Evolutionary conservation across 23 tunicate genomes (phyloP).

Genomic region (Corella eumyota): DNA sequence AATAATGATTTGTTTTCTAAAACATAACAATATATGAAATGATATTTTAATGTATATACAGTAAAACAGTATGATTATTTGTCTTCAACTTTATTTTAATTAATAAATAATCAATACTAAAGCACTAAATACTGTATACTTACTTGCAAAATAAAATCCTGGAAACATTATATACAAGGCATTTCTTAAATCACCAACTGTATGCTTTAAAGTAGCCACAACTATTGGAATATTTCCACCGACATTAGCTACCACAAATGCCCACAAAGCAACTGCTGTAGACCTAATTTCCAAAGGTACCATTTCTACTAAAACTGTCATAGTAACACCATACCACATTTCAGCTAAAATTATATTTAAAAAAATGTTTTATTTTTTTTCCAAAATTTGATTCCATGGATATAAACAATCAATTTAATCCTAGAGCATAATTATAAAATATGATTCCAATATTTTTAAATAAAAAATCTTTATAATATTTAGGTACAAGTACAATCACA

Average conservation of each 20-base stretch:
- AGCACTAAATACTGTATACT: constrained; percentile 1
- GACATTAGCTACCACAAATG: constrained; percentile 75
- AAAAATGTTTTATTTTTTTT: no score
- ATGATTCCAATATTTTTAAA: no score
- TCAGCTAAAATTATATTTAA: constrained; percentile 89
- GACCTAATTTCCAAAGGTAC: constrained; percentile 42
- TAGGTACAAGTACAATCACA: no score
- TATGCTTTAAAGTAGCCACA: constrained; percentile 36
- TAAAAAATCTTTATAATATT: no score
- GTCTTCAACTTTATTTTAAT: not conserved
- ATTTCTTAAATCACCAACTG: constrained; percentile 30
- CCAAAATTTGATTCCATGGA: no score
- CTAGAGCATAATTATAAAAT: no score
- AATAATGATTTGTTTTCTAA: no score
- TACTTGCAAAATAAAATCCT: constrained; percentile 59
- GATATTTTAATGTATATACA: not conserved
- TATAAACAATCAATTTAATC: no score
- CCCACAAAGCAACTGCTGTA: constrained; percentile 55
- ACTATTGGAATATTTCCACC: constrained; percentile 61
- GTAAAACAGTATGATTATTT: not conserved
- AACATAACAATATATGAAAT: no score
- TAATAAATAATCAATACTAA: not conserved
- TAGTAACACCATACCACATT: constrained; percentile 88
- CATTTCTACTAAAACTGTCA: constrained; percentile 71
- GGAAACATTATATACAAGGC: constrained; percentile 67